Base-by-base conservation (phyloP, 2,888 invertebrate species). In the Drosophila kuntzei region DNA sequence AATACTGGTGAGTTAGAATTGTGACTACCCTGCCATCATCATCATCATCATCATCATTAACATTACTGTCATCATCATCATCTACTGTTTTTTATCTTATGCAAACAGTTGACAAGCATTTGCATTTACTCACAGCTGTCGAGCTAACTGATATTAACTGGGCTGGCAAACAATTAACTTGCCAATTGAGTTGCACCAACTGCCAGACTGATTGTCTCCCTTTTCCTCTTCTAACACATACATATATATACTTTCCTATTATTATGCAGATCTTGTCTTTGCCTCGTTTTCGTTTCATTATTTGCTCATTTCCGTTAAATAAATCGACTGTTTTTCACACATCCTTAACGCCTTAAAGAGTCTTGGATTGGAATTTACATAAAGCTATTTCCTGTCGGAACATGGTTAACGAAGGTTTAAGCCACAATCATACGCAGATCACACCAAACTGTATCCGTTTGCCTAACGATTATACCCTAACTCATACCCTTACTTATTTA, bases 1-100 rank as follows among this genome's bases (percentile, higher is more conserved):
- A 96, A 90, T 96, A 96, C 92, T 97, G 96, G 96, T 92, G 70
- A 91, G 92, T 91, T 60, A 61, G n/a, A 27, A n/a, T 54, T 60
- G 27, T 7, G n/a, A n/a, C n/a, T 3, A 7, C 12, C 12, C 34
- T 25, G 43, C 34, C 39, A 50, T 43, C 54, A 14, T 53, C 55
- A 61, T 62, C 50, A 53, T 27, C 51, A 20, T 34, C 41, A 47
- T 32, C 47, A 60, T 11, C 18, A 44, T 7, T 22, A 2, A 20
- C 25, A 14, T 44, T 16, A 11, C 34, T 14, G 0, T 12, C 18
- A 4, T 36, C 25, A 11, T 18, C 14, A 3, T 34, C 29, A 43
- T 43, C 4, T 2, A n/a, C 11, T 1, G 27, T 55, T 59, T 49
- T 63, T 55, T 37, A 60, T 60, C 41, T 34, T 69, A 39, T 53